Percentiles rank a stretch among this genome's conserved stretches.
Conservation (phyloP, 2,797 vertebrate genomes). For the Sebastes baramenuke region DNA sequence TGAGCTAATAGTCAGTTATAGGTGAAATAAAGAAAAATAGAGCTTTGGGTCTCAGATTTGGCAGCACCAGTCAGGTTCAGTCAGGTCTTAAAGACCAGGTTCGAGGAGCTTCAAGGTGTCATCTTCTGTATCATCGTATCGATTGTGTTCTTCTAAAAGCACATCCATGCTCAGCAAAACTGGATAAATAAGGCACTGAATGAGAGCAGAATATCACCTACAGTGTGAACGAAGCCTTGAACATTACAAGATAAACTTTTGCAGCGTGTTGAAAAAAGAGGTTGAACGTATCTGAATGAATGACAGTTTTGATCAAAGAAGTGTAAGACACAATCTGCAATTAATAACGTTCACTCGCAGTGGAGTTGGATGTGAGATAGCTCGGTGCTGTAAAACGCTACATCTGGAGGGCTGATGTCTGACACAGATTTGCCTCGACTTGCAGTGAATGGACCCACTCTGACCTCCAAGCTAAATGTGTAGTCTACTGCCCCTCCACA, state of each 20-base stretch:
- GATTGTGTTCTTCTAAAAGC: neutral
- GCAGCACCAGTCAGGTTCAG: neutral
- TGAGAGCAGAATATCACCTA: neutral
- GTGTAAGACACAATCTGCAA: neutral
- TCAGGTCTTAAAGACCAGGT: neutral
- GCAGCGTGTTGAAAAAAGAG: neutral
- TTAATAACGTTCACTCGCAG: neutral
- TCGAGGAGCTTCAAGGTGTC: neutral
- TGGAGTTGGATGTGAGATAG: neutral
- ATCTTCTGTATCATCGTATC: neutral
- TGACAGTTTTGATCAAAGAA: neutral
- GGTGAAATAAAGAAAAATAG: no score
- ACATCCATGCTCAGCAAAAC: no score
- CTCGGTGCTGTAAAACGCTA: slow-evolving; percentile 14
- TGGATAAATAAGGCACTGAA: neutral
- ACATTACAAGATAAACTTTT: neutral
- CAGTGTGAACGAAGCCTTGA: neutral
- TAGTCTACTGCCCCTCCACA: neutral
- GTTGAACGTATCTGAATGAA: neutral
- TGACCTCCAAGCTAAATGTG: slow-evolving; percentile 7
- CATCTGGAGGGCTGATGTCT: slow-evolving; percentile 39
- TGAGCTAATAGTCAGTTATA: no score
- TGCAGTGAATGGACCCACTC: neutral
- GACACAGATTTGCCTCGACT: slow-evolving; percentile 22
- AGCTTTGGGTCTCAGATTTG: no score